A percentile compares a stretch with the other conserved stretches of the same genome.
These are phyloP conservation scores for Anneissia japonica DNA, from an alignment of 35 echinoderm and acorn worm species.

Conservation along the genomic window DNA sequence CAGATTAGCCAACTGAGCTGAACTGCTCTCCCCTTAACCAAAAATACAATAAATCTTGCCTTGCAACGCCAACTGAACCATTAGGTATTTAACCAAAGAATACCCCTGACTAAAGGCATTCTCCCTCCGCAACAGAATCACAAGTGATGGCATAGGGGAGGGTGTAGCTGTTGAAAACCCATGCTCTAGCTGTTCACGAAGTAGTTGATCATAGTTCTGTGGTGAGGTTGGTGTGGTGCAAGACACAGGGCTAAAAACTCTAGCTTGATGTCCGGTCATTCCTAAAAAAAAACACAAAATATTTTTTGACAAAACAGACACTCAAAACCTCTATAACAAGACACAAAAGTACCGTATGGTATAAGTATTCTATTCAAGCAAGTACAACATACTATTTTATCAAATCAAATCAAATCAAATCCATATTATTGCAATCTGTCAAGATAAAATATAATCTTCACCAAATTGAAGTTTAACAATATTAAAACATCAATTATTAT, in stretches of 20 bases:
- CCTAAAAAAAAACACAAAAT: no score
- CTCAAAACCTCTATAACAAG: no score
- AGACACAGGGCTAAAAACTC: conserved; percentile 72
- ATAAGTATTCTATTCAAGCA: no score
- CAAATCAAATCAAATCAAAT: no score
- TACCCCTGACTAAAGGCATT: conserved; percentile 57
- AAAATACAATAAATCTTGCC: conserved; percentile 11
- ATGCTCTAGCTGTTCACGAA: conserved; percentile 56
- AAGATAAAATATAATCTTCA: no score
- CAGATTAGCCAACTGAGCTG: neutral
- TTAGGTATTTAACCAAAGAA: conserved; percentile 57
- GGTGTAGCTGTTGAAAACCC: conserved; percentile 52
- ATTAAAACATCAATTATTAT: no score
- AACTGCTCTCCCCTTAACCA: neutral
- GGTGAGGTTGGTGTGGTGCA: conserved; percentile 94
- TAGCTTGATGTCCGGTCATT: conserved; percentile 56
- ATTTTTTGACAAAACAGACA: no score
- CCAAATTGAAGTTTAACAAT: no score
- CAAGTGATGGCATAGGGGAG: conserved; percentile 67
- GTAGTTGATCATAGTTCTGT: conserved; percentile 53
- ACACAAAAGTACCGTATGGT: no score
- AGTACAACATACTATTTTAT: no score
- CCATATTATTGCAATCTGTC: no score
- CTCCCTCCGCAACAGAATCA: conserved; percentile 70
- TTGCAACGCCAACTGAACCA: conserved; percentile 58